Conservation (phyloP, 2,113 vertebrate genomes). For the Semnornis frantzii region DNA sequence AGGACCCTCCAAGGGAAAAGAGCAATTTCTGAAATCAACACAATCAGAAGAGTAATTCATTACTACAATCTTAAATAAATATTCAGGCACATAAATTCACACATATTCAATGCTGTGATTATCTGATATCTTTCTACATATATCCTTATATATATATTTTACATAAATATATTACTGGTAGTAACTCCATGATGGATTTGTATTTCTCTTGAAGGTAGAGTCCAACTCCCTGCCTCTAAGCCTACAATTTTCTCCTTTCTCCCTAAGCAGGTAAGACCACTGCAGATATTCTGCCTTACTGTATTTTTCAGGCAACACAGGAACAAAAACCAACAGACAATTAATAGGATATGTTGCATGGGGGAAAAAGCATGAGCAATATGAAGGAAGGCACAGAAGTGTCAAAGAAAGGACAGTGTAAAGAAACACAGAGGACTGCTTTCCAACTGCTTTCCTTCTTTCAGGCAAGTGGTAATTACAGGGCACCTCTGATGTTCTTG, state of each 20-base stretch:
- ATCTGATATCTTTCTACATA: neutral
- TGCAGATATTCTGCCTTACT: neutral
- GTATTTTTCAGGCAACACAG: neutral
- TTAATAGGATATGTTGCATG: neutral
- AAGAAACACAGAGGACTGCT: slow-evolving; percentile 7
- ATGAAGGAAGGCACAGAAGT: neutral
- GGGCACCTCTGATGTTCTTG: slow-evolving; percentile 1
- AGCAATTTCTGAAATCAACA: slow-evolving; percentile 88
- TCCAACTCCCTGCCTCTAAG: too few relatives aligned
- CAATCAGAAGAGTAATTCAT: neutral
- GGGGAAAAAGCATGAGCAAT: neutral
- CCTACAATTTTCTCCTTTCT: neutral
- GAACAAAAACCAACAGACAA: neutral
- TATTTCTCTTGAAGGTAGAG: neutral
- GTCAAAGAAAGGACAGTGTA: neutral
- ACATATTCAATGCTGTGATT: neutral
- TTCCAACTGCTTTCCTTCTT: slow-evolving; percentile 29
- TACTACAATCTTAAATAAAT: neutral
- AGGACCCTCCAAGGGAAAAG: slow-evolving; percentile 95
- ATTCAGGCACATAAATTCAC: neutral
- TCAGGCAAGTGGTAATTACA: slow-evolving; percentile 27
- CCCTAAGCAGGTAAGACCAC: neutral
- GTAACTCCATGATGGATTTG: neutral
- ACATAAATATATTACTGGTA: neutral
- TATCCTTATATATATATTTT: neutral